Evolutionary conservation across 2,888 invertebrate species (phyloP).

Genomic region (Actias luna): DNA sequence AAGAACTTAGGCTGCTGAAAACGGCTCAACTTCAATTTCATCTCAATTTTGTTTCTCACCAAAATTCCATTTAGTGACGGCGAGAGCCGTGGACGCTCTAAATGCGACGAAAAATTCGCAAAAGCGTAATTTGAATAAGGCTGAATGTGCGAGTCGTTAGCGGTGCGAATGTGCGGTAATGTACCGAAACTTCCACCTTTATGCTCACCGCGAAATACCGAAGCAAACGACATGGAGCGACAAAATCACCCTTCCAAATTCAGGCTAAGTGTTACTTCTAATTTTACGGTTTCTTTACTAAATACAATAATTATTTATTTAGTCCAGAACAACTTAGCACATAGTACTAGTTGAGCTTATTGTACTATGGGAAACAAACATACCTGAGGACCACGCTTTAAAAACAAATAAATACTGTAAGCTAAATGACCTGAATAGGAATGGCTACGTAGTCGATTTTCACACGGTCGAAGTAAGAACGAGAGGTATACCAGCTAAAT

Average conservation of each 20-base stretch:
- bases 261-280: background rate
- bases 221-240: background rate
- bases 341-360: too few species aligned
- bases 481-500: too few species aligned
- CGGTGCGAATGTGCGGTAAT: slow-evolving; percentile 21
- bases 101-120: slow-evolving; percentile 50
- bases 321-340: background rate
- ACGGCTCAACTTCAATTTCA: slow-evolving; percentile 35
- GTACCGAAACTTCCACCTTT: slow-evolving; percentile 26
- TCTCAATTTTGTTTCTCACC: slow-evolving; percentile 34
- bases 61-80: slow-evolving; percentile 34
- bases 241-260: background rate
- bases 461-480: too few species aligned
- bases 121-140: slow-evolving; percentile 59
- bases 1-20: slow-evolving; percentile 24
- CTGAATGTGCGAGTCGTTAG: slow-evolving; percentile 55
- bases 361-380: too few species aligned
- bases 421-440: too few species aligned
- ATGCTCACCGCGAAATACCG: slow-evolving; percentile 14
- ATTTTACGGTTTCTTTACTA: background rate
- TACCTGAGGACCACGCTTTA: too few species aligned
- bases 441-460: too few species aligned
- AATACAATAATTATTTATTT: background rate
- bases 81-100: slow-evolving; percentile 26
- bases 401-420: too few species aligned